phyloP scores from a whole-genome alignment of 2,888 invertebrate genomes.

The Melanostoma scalare region DNA sequence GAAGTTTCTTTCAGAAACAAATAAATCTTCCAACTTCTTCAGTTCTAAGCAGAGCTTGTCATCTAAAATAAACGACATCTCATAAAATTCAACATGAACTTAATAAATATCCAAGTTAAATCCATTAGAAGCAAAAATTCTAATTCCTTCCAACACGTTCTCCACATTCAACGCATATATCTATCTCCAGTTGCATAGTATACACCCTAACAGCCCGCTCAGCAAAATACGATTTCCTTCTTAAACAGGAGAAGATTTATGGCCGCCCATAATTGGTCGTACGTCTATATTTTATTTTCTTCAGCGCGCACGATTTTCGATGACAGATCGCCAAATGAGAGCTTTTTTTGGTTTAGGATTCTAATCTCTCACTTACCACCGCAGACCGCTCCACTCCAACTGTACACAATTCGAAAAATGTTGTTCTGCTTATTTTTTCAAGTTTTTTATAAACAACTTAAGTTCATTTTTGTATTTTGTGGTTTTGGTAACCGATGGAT shows the following conservation, averaged over 20 bases:
- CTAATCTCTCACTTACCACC: neutral
- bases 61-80: constrained; percentile 19
- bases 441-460: neutral
- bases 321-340: constrained; percentile 14
- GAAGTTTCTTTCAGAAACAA: constrained; percentile 2
- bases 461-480: neutral
- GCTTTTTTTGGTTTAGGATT: neutral
- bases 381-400: too few species aligned
- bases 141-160: neutral
- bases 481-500: constrained; percentile 2
- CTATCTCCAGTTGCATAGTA: too few species aligned
- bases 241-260: constrained; percentile 59
- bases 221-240: constrained; percentile 52
- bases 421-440: neutral
- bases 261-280: constrained; percentile 41
- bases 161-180: neutral
- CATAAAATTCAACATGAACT: constrained; percentile 9
- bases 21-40: neutral
- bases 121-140: neutral
- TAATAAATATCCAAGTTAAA: neutral
- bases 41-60: neutral
- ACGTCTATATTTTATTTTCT: constrained; percentile 29
- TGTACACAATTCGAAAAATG: too few species aligned
- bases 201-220: constrained; percentile 9
- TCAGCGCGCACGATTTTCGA: constrained; percentile 7